phyloP scores from a whole-genome alignment of 2,797 vertebrate genomes.

The Menidia menidia region DNA sequence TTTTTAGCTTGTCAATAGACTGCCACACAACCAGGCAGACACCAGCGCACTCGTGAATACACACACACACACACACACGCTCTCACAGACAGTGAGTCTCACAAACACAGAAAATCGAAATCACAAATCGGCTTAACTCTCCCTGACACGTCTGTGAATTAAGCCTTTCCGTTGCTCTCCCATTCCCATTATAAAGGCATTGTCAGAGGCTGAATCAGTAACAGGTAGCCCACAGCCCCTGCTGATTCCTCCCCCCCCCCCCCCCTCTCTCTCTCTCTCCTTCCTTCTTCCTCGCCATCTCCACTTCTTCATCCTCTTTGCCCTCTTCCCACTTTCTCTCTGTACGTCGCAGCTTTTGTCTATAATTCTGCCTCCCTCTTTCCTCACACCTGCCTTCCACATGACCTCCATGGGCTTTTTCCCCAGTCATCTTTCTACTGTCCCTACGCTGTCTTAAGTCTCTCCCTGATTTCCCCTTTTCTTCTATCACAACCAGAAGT shows the following conservation, averaged over 20 bases:
- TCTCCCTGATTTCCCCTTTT: constrained; percentile 25
- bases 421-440: constrained; percentile 55
- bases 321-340: constrained; percentile 14
- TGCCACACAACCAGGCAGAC: constrained; percentile 34
- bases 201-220: constrained; percentile 76
- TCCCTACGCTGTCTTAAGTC: constrained; percentile 35
- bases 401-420: constrained; percentile 61
- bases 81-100: constrained; percentile 72
- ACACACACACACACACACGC: constrained; percentile 38
- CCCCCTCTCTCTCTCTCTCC: constrained; percentile 36
- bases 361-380: constrained; percentile 32
- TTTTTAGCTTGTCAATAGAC: constrained; percentile 37
- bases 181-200: constrained; percentile 79
- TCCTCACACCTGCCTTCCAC: constrained; percentile 27
- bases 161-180: constrained; percentile 78
- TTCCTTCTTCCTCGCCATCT: constrained; percentile 12
- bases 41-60: constrained; percentile 33
- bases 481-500: constrained; percentile 22
- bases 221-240: constrained; percentile 75
- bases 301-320: constrained; percentile 29
- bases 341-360: constrained; percentile 10
- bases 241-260: constrained; percentile 34
- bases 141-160: constrained; percentile 81
- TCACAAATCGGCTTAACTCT: constrained; percentile 84
- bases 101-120: constrained; percentile 82